A percentile compares a stretch with the other conserved stretches of the same genome.
Conservation (phyloP, 2,888 invertebrate species). For the Salpingus planirostris region DNA sequence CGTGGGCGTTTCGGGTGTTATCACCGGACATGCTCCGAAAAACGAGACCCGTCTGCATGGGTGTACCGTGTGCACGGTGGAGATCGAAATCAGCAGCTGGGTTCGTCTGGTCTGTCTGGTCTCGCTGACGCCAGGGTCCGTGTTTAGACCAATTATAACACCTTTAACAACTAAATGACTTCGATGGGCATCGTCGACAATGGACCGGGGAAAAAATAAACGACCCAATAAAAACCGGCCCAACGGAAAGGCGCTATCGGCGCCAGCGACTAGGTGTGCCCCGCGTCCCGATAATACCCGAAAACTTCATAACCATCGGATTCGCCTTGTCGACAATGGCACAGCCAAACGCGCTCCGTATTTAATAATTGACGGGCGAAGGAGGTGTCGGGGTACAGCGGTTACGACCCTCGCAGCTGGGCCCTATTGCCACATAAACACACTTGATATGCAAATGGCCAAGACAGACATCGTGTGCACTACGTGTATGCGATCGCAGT, state of each 20-base stretch:
- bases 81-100: too few relatives aligned
- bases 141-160: slow-evolving; percentile 45
- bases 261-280: not conserved
- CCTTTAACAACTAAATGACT: slow-evolving; percentile 41
- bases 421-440: slow-evolving; percentile 33
- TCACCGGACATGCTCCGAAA: too few relatives aligned
- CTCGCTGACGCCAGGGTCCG: slow-evolving; percentile 40
- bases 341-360: slow-evolving; percentile 21
- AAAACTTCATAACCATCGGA: too few relatives aligned
- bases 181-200: slow-evolving; percentile 38
- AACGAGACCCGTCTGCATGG: too few relatives aligned
- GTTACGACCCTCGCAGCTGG: slow-evolving; percentile 35
- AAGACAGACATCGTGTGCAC: slow-evolving; percentile 15
- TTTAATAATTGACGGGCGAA: slow-evolving; percentile 33
- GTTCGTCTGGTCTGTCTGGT: slow-evolving; percentile 31
- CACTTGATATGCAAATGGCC: slow-evolving; percentile 32
- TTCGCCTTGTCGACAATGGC: slow-evolving; percentile 6
- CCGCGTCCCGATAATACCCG: slow-evolving; percentile 1
- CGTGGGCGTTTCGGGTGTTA: too few relatives aligned
- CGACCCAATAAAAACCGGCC: slow-evolving; percentile 25
- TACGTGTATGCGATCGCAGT: slow-evolving; percentile 1
- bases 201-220: slow-evolving; percentile 19
- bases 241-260: slow-evolving; percentile 9
- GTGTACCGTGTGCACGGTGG: too few relatives aligned
- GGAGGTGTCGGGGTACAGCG: slow-evolving; percentile 29